Conservation (phyloP, 2,888 invertebrate genomes). For the Brenthis daphne region DNA sequence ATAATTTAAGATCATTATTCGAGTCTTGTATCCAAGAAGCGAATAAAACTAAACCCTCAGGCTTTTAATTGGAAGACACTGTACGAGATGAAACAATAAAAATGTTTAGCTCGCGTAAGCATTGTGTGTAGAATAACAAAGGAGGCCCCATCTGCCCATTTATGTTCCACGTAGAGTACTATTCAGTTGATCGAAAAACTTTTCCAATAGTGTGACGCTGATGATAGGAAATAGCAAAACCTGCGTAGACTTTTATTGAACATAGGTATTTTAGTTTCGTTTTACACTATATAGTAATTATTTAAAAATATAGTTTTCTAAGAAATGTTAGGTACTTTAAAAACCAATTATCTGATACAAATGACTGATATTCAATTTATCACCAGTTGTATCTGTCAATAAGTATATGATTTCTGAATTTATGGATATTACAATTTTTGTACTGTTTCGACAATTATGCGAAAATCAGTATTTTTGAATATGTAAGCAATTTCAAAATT, state of each 20-base stretch:
- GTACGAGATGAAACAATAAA: slow-evolving; percentile 53
- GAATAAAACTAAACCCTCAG: slow-evolving; percentile 34
- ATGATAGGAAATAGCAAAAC: slow-evolving; percentile 71
- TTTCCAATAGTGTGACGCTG: slow-evolving; percentile 72
- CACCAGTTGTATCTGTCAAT: too few relatives aligned
- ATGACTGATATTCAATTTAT: too few relatives aligned
- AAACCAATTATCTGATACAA: too few relatives aligned
- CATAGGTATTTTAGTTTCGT: slow-evolving; percentile 41
- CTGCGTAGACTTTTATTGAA: slow-evolving; percentile 65
- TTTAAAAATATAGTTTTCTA: too few relatives aligned
- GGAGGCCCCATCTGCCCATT: slow-evolving; percentile 61
- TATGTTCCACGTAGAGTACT: slow-evolving; percentile 73
- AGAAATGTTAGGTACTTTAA: too few relatives aligned
- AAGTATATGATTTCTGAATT: too few relatives aligned
- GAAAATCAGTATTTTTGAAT: too few relatives aligned
- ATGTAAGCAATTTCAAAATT: too few relatives aligned
- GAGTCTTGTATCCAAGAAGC: slow-evolving; percentile 26
- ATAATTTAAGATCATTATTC: slow-evolving; percentile 28
- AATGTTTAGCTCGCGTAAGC: slow-evolving; percentile 59
- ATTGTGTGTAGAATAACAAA: slow-evolving; percentile 69
- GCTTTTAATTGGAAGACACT: slow-evolving; percentile 42
- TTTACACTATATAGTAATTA: slow-evolving; percentile 16
- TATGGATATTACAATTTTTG: too few relatives aligned
- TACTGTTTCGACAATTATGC: too few relatives aligned
- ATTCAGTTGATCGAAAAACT: slow-evolving; percentile 65